Conservation (phyloP, 1,140 invertebrate genomes). For the Euglossa dilemma region DNA sequence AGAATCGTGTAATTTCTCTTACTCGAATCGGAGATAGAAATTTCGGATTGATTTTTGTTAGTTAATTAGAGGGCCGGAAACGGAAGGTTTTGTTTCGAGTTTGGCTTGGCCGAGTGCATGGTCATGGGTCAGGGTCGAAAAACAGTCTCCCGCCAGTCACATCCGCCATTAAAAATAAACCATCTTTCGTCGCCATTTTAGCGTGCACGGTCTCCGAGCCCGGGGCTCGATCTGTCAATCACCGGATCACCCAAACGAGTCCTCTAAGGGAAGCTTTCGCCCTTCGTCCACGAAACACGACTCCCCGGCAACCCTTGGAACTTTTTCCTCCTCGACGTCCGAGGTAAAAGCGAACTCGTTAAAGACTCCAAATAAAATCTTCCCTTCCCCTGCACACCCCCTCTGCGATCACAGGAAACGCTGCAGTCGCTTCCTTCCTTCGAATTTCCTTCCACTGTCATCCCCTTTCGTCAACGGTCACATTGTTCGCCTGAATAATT, state of each 20-base stretch:
- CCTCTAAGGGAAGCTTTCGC: conserved; percentile 66
- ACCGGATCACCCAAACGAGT: conserved; percentile 75
- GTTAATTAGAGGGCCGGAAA: background rate
- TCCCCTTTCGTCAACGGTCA: background rate
- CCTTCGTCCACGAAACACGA: conserved; percentile 73
- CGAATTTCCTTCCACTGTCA: background rate
- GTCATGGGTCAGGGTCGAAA: background rate
- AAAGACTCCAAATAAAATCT: conserved; percentile 69
- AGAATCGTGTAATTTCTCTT: no score
- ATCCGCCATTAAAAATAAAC: conserved; percentile 77
- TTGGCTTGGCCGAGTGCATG: background rate
- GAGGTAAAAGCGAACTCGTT: conserved; percentile 73
- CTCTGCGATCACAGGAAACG: background rate
- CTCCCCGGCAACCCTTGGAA: conserved; percentile 64
- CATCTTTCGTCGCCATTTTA: conserved; percentile 79
- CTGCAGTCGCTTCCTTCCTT: background rate
- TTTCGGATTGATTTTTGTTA: no score
- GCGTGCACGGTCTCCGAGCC: conserved; percentile 54
- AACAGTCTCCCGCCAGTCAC: background rate
- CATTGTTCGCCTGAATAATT: background rate
- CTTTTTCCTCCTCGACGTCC: conserved; percentile 60
- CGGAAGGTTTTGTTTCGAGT: background rate
- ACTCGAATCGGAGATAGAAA: no score
- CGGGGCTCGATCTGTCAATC: conserved; percentile 77
- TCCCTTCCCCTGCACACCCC: conserved; percentile 15